phyloP scores from a whole-genome alignment of 2,888 invertebrate species.

The Leucophora obtusa region DNA sequence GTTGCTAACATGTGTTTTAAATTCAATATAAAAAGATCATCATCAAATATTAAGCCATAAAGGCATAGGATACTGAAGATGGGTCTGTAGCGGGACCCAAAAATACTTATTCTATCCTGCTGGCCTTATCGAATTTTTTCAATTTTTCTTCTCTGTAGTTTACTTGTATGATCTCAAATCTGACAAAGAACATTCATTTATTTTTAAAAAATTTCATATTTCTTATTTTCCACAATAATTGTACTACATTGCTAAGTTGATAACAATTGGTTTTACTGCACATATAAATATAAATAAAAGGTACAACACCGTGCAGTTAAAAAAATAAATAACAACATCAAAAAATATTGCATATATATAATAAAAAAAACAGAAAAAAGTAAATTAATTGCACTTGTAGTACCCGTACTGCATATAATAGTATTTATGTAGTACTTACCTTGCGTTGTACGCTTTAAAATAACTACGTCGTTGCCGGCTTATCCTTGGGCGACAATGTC shows the following conservation, averaged over 20 bases:
- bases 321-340: background rate
- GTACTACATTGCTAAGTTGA: slow-evolving; percentile 15
- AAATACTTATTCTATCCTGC: too few relatives aligned
- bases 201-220: too few relatives aligned
- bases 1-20: too few relatives aligned
- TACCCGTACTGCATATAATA: background rate
- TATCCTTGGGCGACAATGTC: slow-evolving; percentile 40
- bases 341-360: background rate
- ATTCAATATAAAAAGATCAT: too few relatives aligned
- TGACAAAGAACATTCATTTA: too few relatives aligned
- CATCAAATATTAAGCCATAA: too few relatives aligned
- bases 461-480: slow-evolving; percentile 36
- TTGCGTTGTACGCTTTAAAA: slow-evolving; percentile 34
- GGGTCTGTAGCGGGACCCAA: too few relatives aligned
- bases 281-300: slow-evolving; percentile 4
- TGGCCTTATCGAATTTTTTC: too few relatives aligned
- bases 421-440: slow-evolving; percentile 33
- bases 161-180: too few relatives aligned
- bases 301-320: slow-evolving; percentile 8
- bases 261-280: background rate
- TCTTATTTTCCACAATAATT: background rate
- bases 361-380: slow-evolving; percentile 17
- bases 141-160: too few relatives aligned
- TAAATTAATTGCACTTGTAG: slow-evolving; percentile 37
- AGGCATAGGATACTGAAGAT: too few relatives aligned